Evolutionary conservation across 2,888 invertebrate species (phyloP).

Genomic region (Orchesella flavescens): DNA sequence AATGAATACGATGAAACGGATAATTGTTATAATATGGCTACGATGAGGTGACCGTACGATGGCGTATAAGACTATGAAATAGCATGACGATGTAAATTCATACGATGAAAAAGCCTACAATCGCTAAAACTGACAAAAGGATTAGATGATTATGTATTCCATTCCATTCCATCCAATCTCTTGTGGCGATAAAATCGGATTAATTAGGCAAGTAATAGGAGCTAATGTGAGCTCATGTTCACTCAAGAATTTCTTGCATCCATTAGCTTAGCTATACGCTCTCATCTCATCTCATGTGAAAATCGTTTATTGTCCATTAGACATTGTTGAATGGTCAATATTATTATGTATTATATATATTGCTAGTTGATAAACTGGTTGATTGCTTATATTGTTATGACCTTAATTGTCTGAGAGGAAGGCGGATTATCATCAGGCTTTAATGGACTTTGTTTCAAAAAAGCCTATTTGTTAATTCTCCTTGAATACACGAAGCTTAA

Average conservation of each 20-base stretch:
- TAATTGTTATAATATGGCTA: too few relatives aligned
- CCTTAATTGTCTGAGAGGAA: conserved; percentile 36
- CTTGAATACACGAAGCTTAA: neutral
- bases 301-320: conserved; percentile 27
- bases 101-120: too few relatives aligned
- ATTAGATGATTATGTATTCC: too few relatives aligned
- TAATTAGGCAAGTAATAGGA: neutral
- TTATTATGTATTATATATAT: conserved; percentile 21
- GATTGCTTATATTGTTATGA: conserved; percentile 43
- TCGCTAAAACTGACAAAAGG: neutral
- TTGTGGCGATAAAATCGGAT: conserved; percentile 4
- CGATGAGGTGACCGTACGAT: too few relatives aligned
- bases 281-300: neutral
- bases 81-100: too few relatives aligned
- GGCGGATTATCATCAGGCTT: conserved; percentile 18
- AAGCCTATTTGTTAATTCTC: neutral
- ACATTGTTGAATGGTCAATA: neutral
- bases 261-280: too few relatives aligned
- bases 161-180: neutral
- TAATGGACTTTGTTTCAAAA: conserved; percentile 4
- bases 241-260: neutral
- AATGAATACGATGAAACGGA: too few relatives aligned
- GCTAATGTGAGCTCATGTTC: neutral
- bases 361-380: conserved; percentile 44
- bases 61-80: too few relatives aligned